Base-by-base conservation (phyloP, 35 echinoderm and acorn worm species). In the Eucidaris tribuloides region DNA sequence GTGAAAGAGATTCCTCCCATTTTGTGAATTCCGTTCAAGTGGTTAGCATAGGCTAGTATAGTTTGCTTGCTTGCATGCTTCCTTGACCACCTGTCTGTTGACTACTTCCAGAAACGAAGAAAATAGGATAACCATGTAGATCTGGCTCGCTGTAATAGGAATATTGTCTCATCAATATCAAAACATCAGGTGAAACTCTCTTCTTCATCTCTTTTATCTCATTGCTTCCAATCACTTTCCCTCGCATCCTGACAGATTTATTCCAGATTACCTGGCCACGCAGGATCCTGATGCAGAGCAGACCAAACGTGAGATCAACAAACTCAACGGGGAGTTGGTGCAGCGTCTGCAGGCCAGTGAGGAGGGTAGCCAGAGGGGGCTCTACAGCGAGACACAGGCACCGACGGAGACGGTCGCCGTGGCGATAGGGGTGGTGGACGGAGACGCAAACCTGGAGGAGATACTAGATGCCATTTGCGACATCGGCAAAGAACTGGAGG, bases 401-500 rank as follows among this genome's bases (percentile, higher is more conserved):
- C 24, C 40, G 5, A 35, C 65, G 3, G 87, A 90, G 14, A 93
- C 87, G 20, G 71, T 68, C n/a, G 89, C 94, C 6, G 68, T 99
- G 14, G 89, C 83, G 9, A 84, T 99, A 6, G 87, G 91, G 5
- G 71, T 99, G 20, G 58, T 93, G 30, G 85, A 58, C 13, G 62
- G 70, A 22, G 96, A 79, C 22, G 77, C 87, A 33, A 89, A 82
- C 32, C 52, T 99, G 27, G 91, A 90, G 52, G 91, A 99, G 28
- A 82, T 99, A 5, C 81, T 99, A 3, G 91, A 99, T 30, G 20
- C 44, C 6, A 81, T 92, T 13, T 86, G 87, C 50, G 45, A 78
- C 20, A 90, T 86, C 1, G 96, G 96, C 14, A 87, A 93, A 64
- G 96, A 99, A 64, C 79, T 99, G 3, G 96, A 99, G 82, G 96